Evolutionary conservation across 2,888 invertebrate genomes (phyloP).

Genomic region (Netelia melanura): DNA sequence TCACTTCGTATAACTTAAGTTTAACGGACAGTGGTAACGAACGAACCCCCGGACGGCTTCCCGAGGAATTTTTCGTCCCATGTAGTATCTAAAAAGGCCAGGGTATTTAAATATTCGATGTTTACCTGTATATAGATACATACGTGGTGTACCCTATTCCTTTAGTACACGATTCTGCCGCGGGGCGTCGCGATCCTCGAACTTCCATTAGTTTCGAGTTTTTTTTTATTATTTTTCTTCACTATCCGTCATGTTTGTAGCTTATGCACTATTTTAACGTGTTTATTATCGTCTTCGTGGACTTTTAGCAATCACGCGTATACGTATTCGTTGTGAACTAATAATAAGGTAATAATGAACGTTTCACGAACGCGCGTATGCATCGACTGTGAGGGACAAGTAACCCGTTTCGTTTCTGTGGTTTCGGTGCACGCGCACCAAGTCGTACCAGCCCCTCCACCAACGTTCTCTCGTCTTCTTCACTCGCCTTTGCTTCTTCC

Average conservation of each 20-base stretch:
- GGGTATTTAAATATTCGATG: not conserved
- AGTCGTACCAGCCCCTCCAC: not conserved
- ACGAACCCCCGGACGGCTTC: constrained; percentile 9
- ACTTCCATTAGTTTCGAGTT: not conserved
- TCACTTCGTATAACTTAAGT: not conserved
- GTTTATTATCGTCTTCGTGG: not conserved
- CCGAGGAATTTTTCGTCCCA: not conserved
- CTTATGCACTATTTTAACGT: not conserved
- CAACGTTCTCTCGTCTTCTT: not conserved
- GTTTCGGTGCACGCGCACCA: constrained; percentile 7
- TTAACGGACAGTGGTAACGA: constrained; percentile 4
- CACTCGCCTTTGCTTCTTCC: not conserved
- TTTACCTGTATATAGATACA: not conserved
- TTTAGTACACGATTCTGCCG: not conserved
- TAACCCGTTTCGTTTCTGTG: not conserved
- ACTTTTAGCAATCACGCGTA: not conserved
- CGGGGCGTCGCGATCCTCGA: not conserved
- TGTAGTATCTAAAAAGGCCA: not conserved
- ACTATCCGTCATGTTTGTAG: not conserved
- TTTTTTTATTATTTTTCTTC: not conserved
- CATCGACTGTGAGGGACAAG: not conserved
- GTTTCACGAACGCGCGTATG: not conserved
- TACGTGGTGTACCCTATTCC: not conserved
- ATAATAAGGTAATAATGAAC: not conserved
- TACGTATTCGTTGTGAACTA: not conserved